phyloP scores from a whole-genome alignment of 2,113 vertebrate genomes.

The Edolisoma coerulescens region DNA sequence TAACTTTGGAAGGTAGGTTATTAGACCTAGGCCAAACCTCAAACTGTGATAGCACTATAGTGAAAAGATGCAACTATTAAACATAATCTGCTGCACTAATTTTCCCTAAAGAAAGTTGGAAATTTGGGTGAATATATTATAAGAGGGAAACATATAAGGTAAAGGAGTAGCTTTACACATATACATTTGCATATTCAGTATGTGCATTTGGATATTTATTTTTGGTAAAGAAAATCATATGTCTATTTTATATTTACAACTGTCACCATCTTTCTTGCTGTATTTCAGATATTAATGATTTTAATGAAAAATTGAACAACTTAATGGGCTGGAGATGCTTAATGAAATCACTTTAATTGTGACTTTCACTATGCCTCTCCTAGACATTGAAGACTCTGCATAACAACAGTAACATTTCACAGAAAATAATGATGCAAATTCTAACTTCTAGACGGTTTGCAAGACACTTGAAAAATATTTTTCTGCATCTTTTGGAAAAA shows the following conservation, averaged over 20 bases:
- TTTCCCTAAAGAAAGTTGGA: not conserved
- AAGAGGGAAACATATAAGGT: not conserved
- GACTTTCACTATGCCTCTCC: not conserved
- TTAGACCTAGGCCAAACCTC: not conserved
- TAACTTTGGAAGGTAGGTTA: not conserved
- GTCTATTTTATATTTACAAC: not conserved
- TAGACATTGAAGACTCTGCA: not conserved
- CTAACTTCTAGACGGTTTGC: not conserved
- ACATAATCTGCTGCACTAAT: not conserved
- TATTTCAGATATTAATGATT: conserved; percentile 47
- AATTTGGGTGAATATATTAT: not conserved
- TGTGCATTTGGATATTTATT: not conserved
- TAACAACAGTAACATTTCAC: not conserved
- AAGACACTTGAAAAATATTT: not conserved
- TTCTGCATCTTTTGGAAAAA: not conserved
- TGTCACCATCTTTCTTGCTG: conserved; percentile 12
- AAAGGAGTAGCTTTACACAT: not conserved
- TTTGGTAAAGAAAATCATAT: not conserved
- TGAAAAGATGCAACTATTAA: not conserved
- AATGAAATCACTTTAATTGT: conserved; percentile 34
- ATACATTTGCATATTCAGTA: not conserved
- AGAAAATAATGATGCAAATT: not conserved
- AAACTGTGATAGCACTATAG: not conserved
- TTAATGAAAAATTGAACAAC: conserved; percentile 43
- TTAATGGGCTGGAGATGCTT: conserved; percentile 34